Evolutionary conservation across 2,797 vertebrate species (phyloP).

Genomic region (Chromobotia macracanthus): DNA sequence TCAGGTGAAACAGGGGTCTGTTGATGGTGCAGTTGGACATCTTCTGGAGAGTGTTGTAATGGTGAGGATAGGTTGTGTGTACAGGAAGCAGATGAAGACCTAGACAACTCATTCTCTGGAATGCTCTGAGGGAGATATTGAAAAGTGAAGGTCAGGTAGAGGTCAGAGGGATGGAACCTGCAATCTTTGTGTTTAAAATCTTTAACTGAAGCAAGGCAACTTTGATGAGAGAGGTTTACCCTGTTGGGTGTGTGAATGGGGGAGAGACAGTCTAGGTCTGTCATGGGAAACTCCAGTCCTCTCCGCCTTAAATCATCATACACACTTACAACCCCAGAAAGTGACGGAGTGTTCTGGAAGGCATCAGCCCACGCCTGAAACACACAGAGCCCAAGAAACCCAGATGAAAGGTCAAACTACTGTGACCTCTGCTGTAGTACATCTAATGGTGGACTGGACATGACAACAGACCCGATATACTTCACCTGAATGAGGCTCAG

Average conservation of each 20-base stretch:
- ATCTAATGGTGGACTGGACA: too few relatives aligned
- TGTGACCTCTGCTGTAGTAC: too few relatives aligned
- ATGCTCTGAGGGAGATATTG: slow-evolving; percentile 68
- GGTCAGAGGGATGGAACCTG: not conserved
- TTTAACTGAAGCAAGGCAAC: not conserved
- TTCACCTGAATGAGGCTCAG: slow-evolving; percentile 94
- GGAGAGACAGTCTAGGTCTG: slow-evolving; percentile 93
- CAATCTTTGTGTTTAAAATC: not conserved
- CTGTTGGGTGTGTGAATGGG: slow-evolving; percentile 96
- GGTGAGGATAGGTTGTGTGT: slow-evolving; percentile 17
- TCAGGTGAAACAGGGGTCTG: slow-evolving; percentile 62
- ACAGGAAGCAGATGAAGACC: not conserved
- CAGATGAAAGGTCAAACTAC: too few relatives aligned
- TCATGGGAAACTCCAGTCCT: slow-evolving; percentile 98
- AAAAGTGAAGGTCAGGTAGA: not conserved
- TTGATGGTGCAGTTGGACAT: too few relatives aligned
- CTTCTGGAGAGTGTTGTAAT: slow-evolving; percentile 49
- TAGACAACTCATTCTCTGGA: slow-evolving; percentile 65
- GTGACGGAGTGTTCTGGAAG: slow-evolving; percentile 89
- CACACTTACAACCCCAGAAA: slow-evolving; percentile 89
- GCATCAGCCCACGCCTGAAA: slow-evolving; percentile 96
- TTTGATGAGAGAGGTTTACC: slow-evolving; percentile 72
- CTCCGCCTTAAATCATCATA: slow-evolving; percentile 93
- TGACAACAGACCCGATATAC: not conserved
- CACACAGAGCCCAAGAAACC: slow-evolving; percentile 22